phyloP scores from a whole-genome alignment of 2,888 invertebrate genomes.

The Agrilus biguttatus region DNA sequence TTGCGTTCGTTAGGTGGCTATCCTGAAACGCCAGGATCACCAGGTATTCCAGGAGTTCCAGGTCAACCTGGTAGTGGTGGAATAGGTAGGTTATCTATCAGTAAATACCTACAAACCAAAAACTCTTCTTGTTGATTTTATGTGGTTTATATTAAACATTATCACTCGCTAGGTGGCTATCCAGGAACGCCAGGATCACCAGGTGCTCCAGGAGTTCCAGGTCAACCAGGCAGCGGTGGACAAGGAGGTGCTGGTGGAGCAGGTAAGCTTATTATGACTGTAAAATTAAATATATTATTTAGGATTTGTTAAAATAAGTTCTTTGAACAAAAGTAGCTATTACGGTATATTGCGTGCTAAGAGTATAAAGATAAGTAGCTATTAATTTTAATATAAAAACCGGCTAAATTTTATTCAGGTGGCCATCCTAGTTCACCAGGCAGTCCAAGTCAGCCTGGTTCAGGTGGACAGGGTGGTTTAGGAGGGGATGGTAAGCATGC shows the following conservation, averaged over 20 bases:
- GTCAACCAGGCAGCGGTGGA: slow-evolving; percentile 10
- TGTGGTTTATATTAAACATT: neutral
- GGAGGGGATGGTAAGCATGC: too few relatives aligned
- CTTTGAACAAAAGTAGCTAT: too few relatives aligned
- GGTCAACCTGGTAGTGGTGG: slow-evolving; percentile 24
- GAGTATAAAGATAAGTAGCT: too few relatives aligned
- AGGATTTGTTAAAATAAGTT: too few relatives aligned
- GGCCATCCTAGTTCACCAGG: too few relatives aligned
- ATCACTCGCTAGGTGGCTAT: slow-evolving; percentile 12
- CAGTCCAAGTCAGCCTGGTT: slow-evolving; percentile 4
- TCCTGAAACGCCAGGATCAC: slow-evolving; percentile 40
- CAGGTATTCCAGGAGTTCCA: slow-evolving; percentile 30
- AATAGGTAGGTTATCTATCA: too few relatives aligned
- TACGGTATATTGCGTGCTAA: too few relatives aligned
- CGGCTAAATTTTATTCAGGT: slow-evolving; percentile 1
- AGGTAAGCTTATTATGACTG: neutral
- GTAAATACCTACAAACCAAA: too few relatives aligned
- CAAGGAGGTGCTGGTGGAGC: slow-evolving; percentile 6
- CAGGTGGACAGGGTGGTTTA: slow-evolving; percentile 10
- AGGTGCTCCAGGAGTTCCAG: slow-evolving; percentile 16
- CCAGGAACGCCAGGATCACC: slow-evolving; percentile 18
- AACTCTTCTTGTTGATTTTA: too few relatives aligned
- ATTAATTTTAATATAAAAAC: too few relatives aligned
- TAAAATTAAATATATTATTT: too few relatives aligned
- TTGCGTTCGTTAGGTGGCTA: slow-evolving; percentile 36